These are phyloP conservation scores for Cheilosia soror DNA, from an alignment of 2,888 invertebrate species.

Conservation along the genomic window DNA sequence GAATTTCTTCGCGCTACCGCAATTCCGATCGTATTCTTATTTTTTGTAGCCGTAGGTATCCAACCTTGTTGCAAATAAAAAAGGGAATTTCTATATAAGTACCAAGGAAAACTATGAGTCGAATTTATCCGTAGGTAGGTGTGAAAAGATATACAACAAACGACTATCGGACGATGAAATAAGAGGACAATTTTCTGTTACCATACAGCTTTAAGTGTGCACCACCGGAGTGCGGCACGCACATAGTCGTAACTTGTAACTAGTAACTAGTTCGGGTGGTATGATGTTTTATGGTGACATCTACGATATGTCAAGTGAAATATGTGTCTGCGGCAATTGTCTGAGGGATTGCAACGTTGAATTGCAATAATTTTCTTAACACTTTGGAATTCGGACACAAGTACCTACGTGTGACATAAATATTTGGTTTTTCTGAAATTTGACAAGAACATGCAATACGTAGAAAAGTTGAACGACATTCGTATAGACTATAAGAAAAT, in stretches of 20 bases:
- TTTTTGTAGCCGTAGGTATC: neutral
- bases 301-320: conserved; percentile 75
- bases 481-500: neutral
- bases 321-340: conserved; percentile 74
- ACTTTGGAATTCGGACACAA: conserved; percentile 52
- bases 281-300: conserved; percentile 74
- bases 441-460: conserved; percentile 59
- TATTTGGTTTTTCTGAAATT: conserved; percentile 61
- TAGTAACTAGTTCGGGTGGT: conserved; percentile 67
- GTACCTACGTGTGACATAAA: conserved; percentile 48
- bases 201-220: conserved; percentile 20
- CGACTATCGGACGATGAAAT: conserved; percentile 59
- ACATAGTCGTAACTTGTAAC: conserved; percentile 37
- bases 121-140: conserved; percentile 61
- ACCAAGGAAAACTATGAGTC: conserved; percentile 33
- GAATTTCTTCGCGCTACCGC: conserved; percentile 5
- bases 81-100: conserved; percentile 40
- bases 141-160: conserved; percentile 61
- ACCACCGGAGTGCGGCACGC: conserved; percentile 50
- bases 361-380: conserved; percentile 49
- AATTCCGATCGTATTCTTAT: conserved; percentile 18
- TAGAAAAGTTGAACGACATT: conserved; percentile 15
- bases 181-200: conserved; percentile 47
- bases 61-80: conserved; percentile 30
- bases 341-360: conserved; percentile 68